phyloP scores from a whole-genome alignment of 2,888 invertebrate genomes.

The Tetrapedia diversipes region DNA sequence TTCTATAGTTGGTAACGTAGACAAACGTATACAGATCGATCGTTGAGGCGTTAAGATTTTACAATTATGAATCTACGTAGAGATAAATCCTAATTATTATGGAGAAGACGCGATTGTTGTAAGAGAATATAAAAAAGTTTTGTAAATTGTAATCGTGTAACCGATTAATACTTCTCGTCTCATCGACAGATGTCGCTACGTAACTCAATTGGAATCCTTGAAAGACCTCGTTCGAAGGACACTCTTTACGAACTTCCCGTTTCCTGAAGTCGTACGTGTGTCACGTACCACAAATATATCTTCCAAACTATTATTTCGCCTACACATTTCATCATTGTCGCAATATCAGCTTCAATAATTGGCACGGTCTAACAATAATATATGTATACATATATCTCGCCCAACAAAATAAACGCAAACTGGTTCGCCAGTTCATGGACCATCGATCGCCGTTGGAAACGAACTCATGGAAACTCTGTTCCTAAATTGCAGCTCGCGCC shows the following conservation, averaged over 20 bases:
- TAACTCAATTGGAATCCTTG: background rate
- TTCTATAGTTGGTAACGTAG: conserved; percentile 37
- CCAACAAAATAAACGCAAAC: background rate
- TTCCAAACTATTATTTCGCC: background rate
- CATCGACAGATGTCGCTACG: conserved; percentile 30
- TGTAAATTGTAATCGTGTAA: background rate
- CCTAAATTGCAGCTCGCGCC: background rate
- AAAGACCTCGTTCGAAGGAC: background rate
- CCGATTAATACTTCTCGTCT: background rate
- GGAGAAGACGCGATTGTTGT: background rate
- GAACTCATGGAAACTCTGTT: conserved; percentile 16
- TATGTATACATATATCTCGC: too few species aligned
- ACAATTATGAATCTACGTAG: background rate
- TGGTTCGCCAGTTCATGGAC: conserved; percentile 20
- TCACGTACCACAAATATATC: background rate
- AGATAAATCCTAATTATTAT: conserved; percentile 1
- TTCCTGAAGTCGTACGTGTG: background rate
- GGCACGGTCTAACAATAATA: too few species aligned
- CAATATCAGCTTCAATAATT: background rate
- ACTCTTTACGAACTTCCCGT: background rate
- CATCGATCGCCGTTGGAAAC: conserved; percentile 33
- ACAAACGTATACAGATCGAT: conserved; percentile 6
- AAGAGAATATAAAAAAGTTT: background rate
- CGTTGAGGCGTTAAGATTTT: background rate
- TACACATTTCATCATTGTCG: background rate